phyloP scores from a whole-genome alignment of 2,797 vertebrate genomes.

The Danionella dracula region DNA sequence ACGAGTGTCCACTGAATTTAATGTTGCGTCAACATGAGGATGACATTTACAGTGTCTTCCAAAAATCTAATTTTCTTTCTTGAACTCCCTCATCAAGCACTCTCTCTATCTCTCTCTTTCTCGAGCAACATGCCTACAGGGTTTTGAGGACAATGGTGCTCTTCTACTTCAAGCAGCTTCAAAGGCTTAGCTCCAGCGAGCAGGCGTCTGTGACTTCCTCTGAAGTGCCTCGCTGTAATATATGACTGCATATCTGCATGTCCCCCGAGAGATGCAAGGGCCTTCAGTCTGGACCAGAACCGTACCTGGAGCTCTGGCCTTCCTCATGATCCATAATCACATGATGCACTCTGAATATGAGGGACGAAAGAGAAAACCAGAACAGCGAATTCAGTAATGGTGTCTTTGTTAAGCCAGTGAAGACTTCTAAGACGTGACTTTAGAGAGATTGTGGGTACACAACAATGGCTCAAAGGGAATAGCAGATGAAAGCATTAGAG shows the following conservation, averaged over 20 bases:
- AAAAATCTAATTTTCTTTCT: constrained; percentile 53
- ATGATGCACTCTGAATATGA: constrained; percentile 45
- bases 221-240: constrained; percentile 80
- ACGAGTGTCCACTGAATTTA: constrained; percentile 76
- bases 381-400: constrained; percentile 39
- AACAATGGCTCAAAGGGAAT: constrained; percentile 72
- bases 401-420: constrained; percentile 51
- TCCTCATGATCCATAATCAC: constrained; percentile 27
- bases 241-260: constrained; percentile 68
- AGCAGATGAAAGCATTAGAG: constrained; percentile 69
- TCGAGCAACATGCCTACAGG: constrained; percentile 79
- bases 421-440: constrained; percentile 55
- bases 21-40: constrained; percentile 63
- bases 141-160: constrained; percentile 77
- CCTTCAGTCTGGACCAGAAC: constrained; percentile 45
- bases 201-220: constrained; percentile 66
- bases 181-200: constrained; percentile 75
- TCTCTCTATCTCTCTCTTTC: constrained; percentile 72
- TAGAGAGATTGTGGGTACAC: constrained; percentile 53
- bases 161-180: constrained; percentile 80
- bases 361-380: background rate
- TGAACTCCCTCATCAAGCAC: constrained; percentile 68
- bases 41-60: constrained; percentile 75
- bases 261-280: constrained; percentile 53
- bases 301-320: constrained; percentile 15